These are phyloP conservation scores for Elephas maximus DNA, from an alignment of 2,113 vertebrate genomes.

Conservation along the genomic window DNA sequence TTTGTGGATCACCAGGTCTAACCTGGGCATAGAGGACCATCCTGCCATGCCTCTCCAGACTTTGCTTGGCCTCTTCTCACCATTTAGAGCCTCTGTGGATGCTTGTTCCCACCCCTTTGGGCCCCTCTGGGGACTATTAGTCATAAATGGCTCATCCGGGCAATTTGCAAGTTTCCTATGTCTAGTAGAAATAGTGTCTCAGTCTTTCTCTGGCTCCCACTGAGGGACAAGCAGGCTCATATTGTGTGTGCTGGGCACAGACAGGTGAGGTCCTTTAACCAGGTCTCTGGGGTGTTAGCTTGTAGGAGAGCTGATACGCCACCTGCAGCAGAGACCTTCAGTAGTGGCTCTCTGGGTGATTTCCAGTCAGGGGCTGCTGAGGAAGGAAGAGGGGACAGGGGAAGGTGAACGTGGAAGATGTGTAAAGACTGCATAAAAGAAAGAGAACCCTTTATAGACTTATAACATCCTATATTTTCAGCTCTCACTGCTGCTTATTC, in stretches of 20 bases:
- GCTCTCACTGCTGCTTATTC: neutral
- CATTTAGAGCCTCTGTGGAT: neutral
- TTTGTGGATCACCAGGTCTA: neutral
- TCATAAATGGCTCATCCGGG: neutral
- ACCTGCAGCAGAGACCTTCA: neutral
- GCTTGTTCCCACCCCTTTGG: neutral
- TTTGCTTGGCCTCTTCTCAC: neutral
- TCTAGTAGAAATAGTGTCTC: neutral
- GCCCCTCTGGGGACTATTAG: neutral
- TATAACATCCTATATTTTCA: neutral
- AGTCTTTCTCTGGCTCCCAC: neutral
- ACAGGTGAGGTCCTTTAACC: neutral
- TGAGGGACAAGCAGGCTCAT: neutral
- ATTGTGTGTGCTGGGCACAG: neutral
- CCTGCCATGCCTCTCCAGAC: neutral
- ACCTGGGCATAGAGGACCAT: too few relatives aligned
- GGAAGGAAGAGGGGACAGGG: neutral
- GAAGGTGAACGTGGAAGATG: neutral
- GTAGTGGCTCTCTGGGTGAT: neutral
- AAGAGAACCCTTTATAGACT: neutral
- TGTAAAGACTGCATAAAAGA: neutral
- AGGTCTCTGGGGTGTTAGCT: neutral
- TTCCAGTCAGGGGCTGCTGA: neutral
- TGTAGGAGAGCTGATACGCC: neutral
- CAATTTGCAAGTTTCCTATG: neutral